A percentile compares a stretch with the other conserved stretches of the same genome.
Conservation (phyloP, 2,797 vertebrate species). For the Eulemur coronatus region DNA sequence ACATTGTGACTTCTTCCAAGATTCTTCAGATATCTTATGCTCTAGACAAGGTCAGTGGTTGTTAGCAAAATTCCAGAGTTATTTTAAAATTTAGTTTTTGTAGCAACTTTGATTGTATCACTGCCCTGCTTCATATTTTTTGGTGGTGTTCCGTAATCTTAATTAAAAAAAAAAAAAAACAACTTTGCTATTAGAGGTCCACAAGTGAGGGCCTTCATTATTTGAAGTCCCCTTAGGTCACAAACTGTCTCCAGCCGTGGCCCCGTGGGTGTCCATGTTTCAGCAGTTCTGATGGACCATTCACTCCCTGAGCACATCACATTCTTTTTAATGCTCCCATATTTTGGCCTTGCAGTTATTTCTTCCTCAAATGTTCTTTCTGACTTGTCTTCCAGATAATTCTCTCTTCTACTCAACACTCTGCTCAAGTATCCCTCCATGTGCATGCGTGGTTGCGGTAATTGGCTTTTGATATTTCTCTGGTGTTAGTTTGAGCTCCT, state of each 20-base stretch:
- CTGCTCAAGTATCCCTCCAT: rapidly evolving
- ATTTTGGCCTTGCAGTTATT: background rate
- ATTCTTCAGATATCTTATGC: background rate
- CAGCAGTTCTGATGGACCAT: rapidly evolving
- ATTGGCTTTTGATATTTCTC: background rate
- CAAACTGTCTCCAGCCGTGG: background rate
- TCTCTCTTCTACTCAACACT: background rate
- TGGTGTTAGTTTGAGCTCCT: background rate
- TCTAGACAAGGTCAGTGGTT: background rate
- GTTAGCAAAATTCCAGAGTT: background rate
- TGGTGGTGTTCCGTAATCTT: background rate
- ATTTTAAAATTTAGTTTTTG: background rate
- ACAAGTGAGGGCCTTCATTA: background rate
- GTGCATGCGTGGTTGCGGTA: background rate
- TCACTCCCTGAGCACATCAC: background rate
- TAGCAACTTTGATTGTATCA: background rate
- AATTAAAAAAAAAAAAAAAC: no score
- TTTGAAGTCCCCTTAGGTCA: background rate
- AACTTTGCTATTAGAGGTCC: background rate
- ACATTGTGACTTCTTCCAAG: background rate
- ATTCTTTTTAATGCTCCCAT: background rate
- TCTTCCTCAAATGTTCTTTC: background rate
- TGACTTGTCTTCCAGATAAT: background rate
- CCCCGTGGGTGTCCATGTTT: background rate
- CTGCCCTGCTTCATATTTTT: background rate